Percentiles rank a stretch among this genome's conserved stretches.
These are phyloP conservation scores for Onychomys leucogaster DNA, from an alignment of 2,797 vertebrate species.

Conservation along the genomic window DNA sequence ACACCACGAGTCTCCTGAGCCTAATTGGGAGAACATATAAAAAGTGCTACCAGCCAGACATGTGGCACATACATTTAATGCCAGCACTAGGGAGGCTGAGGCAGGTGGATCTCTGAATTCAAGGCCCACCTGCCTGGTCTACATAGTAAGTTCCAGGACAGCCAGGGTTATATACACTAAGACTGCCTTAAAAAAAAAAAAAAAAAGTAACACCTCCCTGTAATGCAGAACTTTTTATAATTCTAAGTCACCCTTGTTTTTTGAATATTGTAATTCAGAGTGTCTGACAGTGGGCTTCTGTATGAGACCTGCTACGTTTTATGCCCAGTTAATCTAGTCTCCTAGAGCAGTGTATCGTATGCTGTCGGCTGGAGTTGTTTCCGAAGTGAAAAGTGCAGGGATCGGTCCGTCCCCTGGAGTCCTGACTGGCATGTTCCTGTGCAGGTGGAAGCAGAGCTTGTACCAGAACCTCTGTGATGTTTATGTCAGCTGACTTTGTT, in stretches of 20 bases:
- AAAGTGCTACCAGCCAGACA: not conserved
- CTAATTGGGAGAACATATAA: not conserved
- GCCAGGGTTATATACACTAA: not conserved
- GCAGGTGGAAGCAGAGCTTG: not conserved
- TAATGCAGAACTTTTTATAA: not conserved
- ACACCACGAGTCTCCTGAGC: not conserved
- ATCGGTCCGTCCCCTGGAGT: not conserved
- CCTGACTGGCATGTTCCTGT: not conserved
- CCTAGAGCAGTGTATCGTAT: not conserved
- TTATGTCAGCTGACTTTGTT: not conserved
- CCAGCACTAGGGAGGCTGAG: not conserved
- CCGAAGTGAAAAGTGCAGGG: not conserved
- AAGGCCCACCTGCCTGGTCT: not conserved
- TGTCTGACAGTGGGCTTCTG: not conserved
- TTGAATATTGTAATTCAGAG: slow-evolving; percentile 42
- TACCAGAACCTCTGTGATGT: not conserved
- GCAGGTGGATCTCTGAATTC: not conserved
- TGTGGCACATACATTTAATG: not conserved
- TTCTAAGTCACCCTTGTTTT: slow-evolving; percentile 15
- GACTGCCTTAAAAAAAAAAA: not conserved
- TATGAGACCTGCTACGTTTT: slow-evolving; percentile 38
- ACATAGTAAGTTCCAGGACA: not conserved
- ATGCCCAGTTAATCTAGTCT: slow-evolving; percentile 11
- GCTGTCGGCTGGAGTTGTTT: not conserved
- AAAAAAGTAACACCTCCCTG: not conserved